These are phyloP conservation scores for Xanthia icteritia DNA, from an alignment of 2,888 invertebrate genomes.

Conservation along the genomic window DNA sequence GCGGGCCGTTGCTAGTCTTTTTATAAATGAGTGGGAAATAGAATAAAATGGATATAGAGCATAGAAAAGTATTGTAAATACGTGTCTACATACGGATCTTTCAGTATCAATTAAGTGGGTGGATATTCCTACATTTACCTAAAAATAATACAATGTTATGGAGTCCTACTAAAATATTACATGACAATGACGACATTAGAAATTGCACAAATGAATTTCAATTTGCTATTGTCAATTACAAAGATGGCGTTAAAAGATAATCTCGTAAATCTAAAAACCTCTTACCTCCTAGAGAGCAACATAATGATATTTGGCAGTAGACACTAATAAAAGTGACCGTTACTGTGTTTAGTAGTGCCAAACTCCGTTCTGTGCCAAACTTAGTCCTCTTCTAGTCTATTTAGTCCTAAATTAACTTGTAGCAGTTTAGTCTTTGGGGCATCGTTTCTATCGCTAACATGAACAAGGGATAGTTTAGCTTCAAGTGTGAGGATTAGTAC, in stretches of 20 bases:
- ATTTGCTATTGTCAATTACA: slow-evolving; percentile 12
- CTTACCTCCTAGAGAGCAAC: slow-evolving; percentile 21
- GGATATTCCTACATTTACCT: neutral
- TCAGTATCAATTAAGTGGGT: neutral
- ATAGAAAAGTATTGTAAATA: neutral
- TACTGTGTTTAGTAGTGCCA: slow-evolving; percentile 43
- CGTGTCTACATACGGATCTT: neutral
- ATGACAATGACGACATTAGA: neutral
- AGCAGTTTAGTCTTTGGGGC: slow-evolving; percentile 35
- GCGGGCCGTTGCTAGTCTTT: no score
- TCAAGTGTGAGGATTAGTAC: neutral
- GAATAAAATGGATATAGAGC: neutral
- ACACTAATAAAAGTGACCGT: slow-evolving; percentile 52
- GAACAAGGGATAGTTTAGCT: slow-evolving; percentile 12
- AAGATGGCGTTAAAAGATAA: neutral
- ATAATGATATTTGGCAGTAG: slow-evolving; percentile 54
- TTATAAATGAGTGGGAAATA: neutral
- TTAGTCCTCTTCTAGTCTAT: slow-evolving; percentile 36
- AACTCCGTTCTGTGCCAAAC: slow-evolving; percentile 50
- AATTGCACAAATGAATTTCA: neutral
- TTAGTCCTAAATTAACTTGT: slow-evolving; percentile 49
- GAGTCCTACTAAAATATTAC: neutral
- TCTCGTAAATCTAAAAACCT: slow-evolving; percentile 37
- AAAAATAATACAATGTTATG: neutral
- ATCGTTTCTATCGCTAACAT: slow-evolving; percentile 26